These are phyloP conservation scores for Zaprionus ghesquierei DNA, from an alignment of 1,140 invertebrate genomes.

Conservation along the genomic window DNA sequence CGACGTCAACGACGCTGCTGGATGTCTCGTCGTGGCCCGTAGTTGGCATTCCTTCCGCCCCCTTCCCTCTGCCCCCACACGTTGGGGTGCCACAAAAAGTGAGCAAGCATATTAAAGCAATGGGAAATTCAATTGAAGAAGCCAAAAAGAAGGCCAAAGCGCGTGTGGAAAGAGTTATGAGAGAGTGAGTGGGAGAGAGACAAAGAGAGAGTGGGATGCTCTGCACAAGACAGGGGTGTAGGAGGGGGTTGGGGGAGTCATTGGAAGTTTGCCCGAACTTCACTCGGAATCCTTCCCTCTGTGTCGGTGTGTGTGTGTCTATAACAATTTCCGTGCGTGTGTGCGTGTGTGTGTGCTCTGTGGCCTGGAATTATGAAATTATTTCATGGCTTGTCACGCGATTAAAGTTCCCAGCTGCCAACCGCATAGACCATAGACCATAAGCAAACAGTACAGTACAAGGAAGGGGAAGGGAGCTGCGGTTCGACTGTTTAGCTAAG, in stretches of 20 bases:
- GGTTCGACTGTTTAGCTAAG: too few relatives aligned
- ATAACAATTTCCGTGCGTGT: slow-evolving; percentile 18
- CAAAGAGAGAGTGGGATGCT: background rate
- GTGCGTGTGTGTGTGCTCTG: background rate
- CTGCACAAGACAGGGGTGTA: background rate
- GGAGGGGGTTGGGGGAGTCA: background rate
- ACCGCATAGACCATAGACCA: too few relatives aligned
- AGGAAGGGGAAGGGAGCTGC: too few relatives aligned
- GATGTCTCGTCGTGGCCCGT: background rate
- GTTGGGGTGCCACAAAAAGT: slow-evolving; percentile 8
- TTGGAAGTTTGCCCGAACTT: slow-evolving; percentile 32
- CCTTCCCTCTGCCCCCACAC: background rate
- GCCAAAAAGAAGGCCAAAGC: slow-evolving; percentile 8
- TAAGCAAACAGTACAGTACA: too few relatives aligned
- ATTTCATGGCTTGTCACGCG: slow-evolving; percentile 61
- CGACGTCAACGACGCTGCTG: background rate
- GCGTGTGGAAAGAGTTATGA: slow-evolving; percentile 22
- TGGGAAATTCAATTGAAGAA: slow-evolving; percentile 35
- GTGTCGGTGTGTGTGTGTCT: slow-evolving; percentile 26
- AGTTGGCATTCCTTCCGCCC: background rate
- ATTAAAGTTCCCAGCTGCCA: slow-evolving; percentile 39
- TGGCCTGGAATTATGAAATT: slow-evolving; percentile 63
- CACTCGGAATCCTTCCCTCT: background rate
- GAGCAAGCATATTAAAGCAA: slow-evolving; percentile 37
- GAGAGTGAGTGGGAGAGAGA: background rate